Percentiles rank a stretch among this genome's conserved stretches.
These are phyloP conservation scores for Hydrolagus colliei DNA, from an alignment of 2,797 vertebrate genomes.

Conservation along the genomic window DNA sequence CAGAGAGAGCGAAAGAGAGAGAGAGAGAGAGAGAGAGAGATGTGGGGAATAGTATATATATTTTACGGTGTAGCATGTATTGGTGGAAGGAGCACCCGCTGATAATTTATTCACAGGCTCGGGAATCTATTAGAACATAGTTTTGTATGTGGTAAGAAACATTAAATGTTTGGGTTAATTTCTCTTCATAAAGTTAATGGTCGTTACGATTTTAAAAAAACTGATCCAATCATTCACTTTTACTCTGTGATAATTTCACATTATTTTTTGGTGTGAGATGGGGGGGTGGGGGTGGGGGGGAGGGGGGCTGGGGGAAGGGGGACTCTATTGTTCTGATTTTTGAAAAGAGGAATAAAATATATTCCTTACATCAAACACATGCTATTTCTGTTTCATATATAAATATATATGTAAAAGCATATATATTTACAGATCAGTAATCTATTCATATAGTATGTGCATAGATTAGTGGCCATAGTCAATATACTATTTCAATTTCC, in stretches of 20 bases:
- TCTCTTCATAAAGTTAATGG: conserved; percentile 1
- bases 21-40: background rate
- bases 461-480: too few relatives aligned
- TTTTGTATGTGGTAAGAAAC: background rate
- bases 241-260: background rate
- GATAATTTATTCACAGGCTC: background rate
- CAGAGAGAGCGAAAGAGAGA: too few relatives aligned
- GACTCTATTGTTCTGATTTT: conserved; percentile 15
- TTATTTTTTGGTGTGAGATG: too few relatives aligned
- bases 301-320: too few relatives aligned
- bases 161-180: background rate
- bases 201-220: background rate
- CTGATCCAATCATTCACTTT: background rate
- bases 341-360: background rate
- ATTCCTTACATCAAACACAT: background rate
- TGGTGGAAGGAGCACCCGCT: background rate
- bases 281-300: too few relatives aligned
- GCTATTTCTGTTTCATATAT: background rate
- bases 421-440: background rate
- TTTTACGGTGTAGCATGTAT: background rate
- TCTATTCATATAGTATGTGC: too few relatives aligned
- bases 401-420: background rate
- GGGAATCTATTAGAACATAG: background rate
- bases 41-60: too few relatives aligned
- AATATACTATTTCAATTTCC: too few relatives aligned